Base-by-base conservation (phyloP, 2,797 vertebrate genomes). In the Bufotes viridis region DNA sequence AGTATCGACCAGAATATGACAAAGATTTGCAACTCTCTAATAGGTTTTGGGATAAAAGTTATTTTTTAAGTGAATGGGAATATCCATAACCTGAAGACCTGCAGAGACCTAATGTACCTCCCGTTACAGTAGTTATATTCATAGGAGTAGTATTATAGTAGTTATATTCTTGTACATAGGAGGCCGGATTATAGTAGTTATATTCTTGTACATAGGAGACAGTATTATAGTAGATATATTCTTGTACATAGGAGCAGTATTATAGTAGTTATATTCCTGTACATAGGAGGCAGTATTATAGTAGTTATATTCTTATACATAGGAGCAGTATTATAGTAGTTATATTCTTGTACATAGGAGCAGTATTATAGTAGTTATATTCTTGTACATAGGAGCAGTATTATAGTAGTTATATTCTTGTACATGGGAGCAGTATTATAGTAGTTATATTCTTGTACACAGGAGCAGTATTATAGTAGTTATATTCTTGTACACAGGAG, bases 381-480 rank as follows among this genome's bases (percentile, higher is more conserved):
- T 65, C 63, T 65, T 65, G 63, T 65, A 65, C 15, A 65, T 65
- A 65, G 61, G 61, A 11, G 61, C 22, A 65, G 61, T 65, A 65
- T 65, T 65, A 65, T 65, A 65, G 61, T 65, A 65, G 61, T 65
- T 65, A 65, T 65, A 65, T 65, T 65, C 61, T 65, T 65, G 61
- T 65, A 65, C 9, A 65, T 65, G n/a, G 61, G 1, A 10, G 20
- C 8, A 65, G 22, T n/a, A 65, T 65, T 65, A 65, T 63, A n/a
- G 22, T 63, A 58, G 57, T 58, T 61, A 61, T 61, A 20, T 61
- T 61, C 58, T 61, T 20, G 58, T 61, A 61, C 18, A 61, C 20
- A 61, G 58, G 58, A 8, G 58, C 63, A 67, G 15, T 61, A 18
- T 61, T 61, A 20, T 61, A 61, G 57, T 58, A 58, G 57, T 58